Evolutionary conservation across 2,888 invertebrate species (phyloP), one percentile per base, ranked within the genome.

Genomic region (Uropetala carovei): DNA sequence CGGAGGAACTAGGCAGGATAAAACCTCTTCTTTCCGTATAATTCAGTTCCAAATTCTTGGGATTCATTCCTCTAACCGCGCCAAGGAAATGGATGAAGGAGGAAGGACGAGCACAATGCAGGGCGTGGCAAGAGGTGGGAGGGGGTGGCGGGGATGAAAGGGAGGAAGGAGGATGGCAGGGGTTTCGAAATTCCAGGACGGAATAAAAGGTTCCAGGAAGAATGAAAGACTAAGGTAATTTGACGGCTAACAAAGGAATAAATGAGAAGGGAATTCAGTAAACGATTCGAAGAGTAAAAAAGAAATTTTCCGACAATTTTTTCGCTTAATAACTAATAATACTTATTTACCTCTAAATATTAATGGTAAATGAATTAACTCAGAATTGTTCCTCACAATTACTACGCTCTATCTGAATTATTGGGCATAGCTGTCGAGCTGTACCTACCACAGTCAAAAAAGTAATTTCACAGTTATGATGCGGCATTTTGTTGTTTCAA

Each of bases 11-110:
- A 68, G 68, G 75, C 22, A 75, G 27, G 89, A 60, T 27, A 22
- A 30, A 68, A 18, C 18, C 60, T 14, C 89, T 43, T 68, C 64
- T 64, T 89, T 89, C 89, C 64, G 64, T 89, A 68, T 89, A 89
- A 68, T 89, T 89, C 89, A 43, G 18, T 64, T 89, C 89, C 89
- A 64, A 89, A 89, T 89, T 89, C 89, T 64, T 89, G 89, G 89
- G 89, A 89, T 89, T 89, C 89, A 89, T 89, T 89, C 89, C 89
- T 43, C 60, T 64, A 89, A 64, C 64, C 83, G 56, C 83, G n/a
- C 83, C 43, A n/a, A 3, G 18, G 56, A 18, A 27, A 30, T 75
- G 18, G 83, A 83, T 9, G 11, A 11, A 22, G n/a, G 22, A n/a
- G 10, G 75, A 11, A 43, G 43, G 18, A 27, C 16, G 60, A 64